Base-by-base conservation (phyloP, 1,140 invertebrate species). In the Pomacea maculata region DNA sequence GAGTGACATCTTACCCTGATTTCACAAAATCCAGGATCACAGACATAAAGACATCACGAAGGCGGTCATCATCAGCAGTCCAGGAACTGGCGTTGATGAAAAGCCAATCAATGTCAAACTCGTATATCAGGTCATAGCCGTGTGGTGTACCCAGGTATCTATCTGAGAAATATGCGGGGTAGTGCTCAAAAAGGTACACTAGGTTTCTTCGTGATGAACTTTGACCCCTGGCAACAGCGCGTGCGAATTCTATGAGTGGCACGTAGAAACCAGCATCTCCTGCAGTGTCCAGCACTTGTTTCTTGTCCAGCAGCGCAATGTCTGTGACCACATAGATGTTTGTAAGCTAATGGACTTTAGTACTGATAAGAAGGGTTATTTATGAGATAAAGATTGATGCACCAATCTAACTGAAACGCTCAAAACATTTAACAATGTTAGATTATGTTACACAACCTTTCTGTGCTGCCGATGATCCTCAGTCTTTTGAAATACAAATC, bases 11-110 rank as follows among this genome's bases (percentile, higher is more conserved):
- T 73, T 45, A 73, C 71, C 71, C 52, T 10, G 52, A 45, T 5
- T 21, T 45, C 5, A 73, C 71, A 21, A 73, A 73, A 21, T 14
- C 71, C 14, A 45, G 0, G 12, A 73, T 73, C 29, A 73, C 21
- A 1, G 11, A 34, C 12, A 25, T 25, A 9, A 34, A 73, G n/a
- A 14, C 34, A 0, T 34, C 25, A 45, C 19, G 25, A n/a, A 73
- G 25, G 25, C 34, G 34, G 34, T 73, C 71, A 29, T 73, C 71
- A 54, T 73, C 71, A 19, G 71, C 71, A 52, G 61, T 54, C 71
- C 71, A 73, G 19, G 52, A 34, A 25, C 25, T 45, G 34, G 25
- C n/a, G 71, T 73, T 73, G 25, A 1, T 11, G 1, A 25, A 5
- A 12, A 73, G 14, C 57, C 3, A 2, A 61, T 54, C 71, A n/a